Conservation (phyloP, 1,140 invertebrate species). For the Amphibalanus amphitrite region DNA sequence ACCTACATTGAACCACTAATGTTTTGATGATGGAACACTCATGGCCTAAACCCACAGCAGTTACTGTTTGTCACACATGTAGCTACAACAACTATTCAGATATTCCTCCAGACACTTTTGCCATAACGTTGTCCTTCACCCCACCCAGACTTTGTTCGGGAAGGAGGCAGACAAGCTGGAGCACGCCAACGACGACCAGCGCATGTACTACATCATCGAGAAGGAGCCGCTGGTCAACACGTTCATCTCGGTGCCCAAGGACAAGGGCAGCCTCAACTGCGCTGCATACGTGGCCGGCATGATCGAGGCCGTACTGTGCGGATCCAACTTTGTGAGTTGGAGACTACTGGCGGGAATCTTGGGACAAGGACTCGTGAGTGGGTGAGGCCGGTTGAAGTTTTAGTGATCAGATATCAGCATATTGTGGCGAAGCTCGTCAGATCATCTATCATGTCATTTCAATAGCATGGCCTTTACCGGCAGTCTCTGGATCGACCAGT, state of each 20-base stretch:
- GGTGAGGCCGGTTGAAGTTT: no score
- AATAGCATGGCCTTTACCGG: no score
- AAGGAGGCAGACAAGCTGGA: constrained; percentile 97
- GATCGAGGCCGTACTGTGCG: constrained; percentile 84
- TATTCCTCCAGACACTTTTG: not conserved
- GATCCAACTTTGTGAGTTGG: constrained; percentile 82
- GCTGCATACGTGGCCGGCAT: constrained; percentile 97
- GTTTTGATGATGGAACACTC: no score
- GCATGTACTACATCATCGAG: constrained; percentile 96
- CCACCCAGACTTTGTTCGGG: constrained; percentile 69
- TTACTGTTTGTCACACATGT: constrained; percentile 2
- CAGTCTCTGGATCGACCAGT: no score
- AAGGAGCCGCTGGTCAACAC: constrained; percentile 93
- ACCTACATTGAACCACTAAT: no score
- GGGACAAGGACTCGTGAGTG: no score
- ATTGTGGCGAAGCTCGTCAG: no score
- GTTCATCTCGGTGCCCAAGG: constrained; percentile 94
- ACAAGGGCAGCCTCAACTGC: constrained; percentile 92
- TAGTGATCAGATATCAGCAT: no score
- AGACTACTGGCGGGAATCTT: no score
- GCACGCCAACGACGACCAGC: constrained; percentile 94
- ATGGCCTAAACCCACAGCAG: no score
- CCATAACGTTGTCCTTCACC: constrained; percentile 4
- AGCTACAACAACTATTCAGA: constrained; percentile 7
- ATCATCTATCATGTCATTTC: no score